Evolutionary conservation across 1,140 invertebrate genomes (phyloP), one percentile per base, ranked within the genome.

Genomic region (Rhagoletis pomonella): DNA sequence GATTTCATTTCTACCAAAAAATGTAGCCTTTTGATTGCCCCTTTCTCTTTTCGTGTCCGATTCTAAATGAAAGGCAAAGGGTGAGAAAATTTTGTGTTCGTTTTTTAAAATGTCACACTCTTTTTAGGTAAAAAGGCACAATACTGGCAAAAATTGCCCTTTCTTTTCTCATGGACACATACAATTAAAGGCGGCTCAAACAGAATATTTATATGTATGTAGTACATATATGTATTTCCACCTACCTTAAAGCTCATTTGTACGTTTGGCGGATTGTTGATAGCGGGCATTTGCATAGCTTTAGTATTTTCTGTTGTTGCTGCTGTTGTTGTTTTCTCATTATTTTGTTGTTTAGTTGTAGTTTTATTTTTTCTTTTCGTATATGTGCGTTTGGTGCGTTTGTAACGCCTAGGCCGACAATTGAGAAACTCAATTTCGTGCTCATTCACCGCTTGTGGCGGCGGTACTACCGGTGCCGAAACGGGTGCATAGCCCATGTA

Each of bases 231-330:
- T 67, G n/a, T 73, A 42, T 62, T 69, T 4, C 12, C 44, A 86
- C 86, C 64, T 86, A 86, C 86, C 86, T 86, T 86, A 86, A 67
- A 86, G 86, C 86, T 86, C 86, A 55, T 86, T 86, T 86, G 86
- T 86, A 86, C 86, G 9, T 86, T 86, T 19, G 86, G 39, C 19
- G 60, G 19, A 69, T 86, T 86, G 12, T 14, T 14, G 42, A 50
- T 81, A 17, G 84, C 29, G 6, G 73, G 50, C 73, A 81, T 81
- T 55, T 81, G 42, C 50, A 55, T 55, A 55, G 47, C 44, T 73
- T 44, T 67, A 10, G 64, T 67, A 86, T 86, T 67, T 29, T 29
- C 29, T 64, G 59, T 64, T 60, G 81, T 58, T 62, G 84, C 17
- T 85, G 84, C 42, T 85, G 73, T 19, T 55, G 47, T 29, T 9